A percentile compares a stretch with the other conserved stretches of the same genome.
phyloP scores from a whole-genome alignment of 2,888 invertebrate species.

The Lacanobia wlatinum region DNA sequence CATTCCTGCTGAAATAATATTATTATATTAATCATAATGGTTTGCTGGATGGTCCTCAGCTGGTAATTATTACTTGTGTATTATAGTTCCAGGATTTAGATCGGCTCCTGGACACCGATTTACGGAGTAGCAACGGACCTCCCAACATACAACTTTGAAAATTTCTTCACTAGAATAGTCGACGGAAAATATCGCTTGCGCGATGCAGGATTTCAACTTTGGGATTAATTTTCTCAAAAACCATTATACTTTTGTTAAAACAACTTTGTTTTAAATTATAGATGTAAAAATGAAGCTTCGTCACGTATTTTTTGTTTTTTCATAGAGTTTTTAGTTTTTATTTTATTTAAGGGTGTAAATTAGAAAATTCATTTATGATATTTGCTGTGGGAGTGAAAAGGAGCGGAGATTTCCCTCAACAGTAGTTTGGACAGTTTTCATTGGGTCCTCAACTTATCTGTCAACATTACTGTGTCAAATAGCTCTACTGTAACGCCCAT shows the following conservation, averaged over 20 bases:
- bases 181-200: conserved; percentile 12
- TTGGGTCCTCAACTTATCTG: conserved; percentile 11
- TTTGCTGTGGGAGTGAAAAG: conserved; percentile 6
- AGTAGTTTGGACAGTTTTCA: neutral
- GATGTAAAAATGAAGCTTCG: fast-evolving
- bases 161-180: neutral
- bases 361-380: neutral
- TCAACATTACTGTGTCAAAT: neutral
- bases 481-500: conserved; percentile 4
- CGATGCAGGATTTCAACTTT: conserved; percentile 35
- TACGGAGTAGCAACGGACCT: conserved; percentile 49
- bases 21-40: conserved; percentile 4
- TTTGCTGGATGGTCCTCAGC: conserved; percentile 17
- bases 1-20: conserved; percentile 6
- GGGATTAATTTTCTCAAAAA: neutral
- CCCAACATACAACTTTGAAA: neutral
- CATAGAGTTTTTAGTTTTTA: fast-evolving
- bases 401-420: neutral
- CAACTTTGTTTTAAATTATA: neutral
- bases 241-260: neutral
- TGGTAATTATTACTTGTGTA: conserved; percentile 4
- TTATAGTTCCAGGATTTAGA: conserved; percentile 15
- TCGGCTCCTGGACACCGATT: conserved; percentile 40
- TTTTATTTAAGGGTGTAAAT: conserved; percentile 6
- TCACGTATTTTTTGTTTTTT: conserved; percentile 1